Conservation (phyloP, 2,113 vertebrate genomes). For the Lagopus muta region DNA sequence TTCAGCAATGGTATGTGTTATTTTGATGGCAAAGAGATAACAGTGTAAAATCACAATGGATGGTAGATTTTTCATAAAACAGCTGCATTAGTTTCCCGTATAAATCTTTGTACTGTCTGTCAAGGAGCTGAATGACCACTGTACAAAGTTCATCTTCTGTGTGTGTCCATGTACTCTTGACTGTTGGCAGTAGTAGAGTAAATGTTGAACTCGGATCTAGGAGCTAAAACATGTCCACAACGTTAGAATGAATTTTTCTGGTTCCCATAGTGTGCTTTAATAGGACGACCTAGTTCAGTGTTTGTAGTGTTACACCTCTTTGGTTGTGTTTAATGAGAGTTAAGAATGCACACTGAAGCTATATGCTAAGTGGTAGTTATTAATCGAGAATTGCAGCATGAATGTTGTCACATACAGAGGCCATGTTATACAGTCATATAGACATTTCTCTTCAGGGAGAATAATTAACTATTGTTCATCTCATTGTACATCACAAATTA, state of each 20-base stretch:
- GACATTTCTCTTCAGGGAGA: conserved; percentile 29
- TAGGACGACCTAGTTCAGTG: neutral
- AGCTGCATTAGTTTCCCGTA: neutral
- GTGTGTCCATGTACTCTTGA: neutral
- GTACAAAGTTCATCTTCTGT: neutral
- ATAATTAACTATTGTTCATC: conserved; percentile 48
- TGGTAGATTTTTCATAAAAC: neutral
- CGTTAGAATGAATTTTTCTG: neutral
- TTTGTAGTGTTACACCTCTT: neutral
- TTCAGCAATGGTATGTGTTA: neutral
- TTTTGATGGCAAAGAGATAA: neutral
- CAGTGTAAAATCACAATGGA: neutral
- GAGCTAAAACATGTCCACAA: neutral
- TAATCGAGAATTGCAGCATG: neutral
- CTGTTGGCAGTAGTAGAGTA: neutral
- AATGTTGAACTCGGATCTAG: neutral
- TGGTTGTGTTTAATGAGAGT: neutral
- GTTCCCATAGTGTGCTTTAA: neutral
- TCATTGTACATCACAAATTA: conserved; percentile 42
- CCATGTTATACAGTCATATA: neutral
- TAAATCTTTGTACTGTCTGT: neutral
- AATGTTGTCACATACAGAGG: neutral
- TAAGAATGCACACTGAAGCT: neutral
- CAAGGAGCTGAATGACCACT: neutral
- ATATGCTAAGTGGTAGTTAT: neutral